A percentile compares a stretch with the other conserved stretches of the same genome.
Evolutionary conservation across 2,888 invertebrate species (phyloP).

Genomic region (Nipponacmea schrenckii): DNA sequence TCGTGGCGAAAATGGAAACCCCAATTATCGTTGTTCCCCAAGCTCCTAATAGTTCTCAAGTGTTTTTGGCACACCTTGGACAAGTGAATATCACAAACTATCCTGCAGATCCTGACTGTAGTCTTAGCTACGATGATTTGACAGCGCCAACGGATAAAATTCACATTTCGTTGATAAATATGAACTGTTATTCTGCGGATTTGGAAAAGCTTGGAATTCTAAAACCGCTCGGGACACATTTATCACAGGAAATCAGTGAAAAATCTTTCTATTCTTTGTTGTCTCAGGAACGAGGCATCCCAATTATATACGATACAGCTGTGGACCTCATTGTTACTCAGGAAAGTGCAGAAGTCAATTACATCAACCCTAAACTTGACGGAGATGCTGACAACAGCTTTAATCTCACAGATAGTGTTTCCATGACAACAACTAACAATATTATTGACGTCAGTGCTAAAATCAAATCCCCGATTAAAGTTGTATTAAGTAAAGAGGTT

Average conservation of each 20-base stretch:
- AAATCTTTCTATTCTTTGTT: slow-evolving; percentile 26
- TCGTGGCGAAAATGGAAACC: slow-evolving; percentile 86
- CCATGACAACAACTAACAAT: slow-evolving; percentile 10
- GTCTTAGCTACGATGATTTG: slow-evolving; percentile 13
- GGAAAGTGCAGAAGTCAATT: slow-evolving; percentile 37
- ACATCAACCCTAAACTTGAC: slow-evolving; percentile 53
- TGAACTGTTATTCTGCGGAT: slow-evolving; percentile 86
- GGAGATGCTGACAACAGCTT: not conserved
- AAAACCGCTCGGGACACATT: not conserved
- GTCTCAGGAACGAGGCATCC: slow-evolving; percentile 72
- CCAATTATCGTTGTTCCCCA: slow-evolving; percentile 91
- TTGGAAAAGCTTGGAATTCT: slow-evolving; percentile 66
- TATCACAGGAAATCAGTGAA: not conserved
- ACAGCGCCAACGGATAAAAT: slow-evolving; percentile 29
- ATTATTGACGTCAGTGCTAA: slow-evolving; percentile 76
- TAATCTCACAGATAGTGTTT: slow-evolving; percentile 1
- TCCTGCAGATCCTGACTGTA: slow-evolving; percentile 11
- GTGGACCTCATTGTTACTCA: slow-evolving; percentile 78
- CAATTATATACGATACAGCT: slow-evolving; percentile 89
- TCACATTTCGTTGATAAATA: slow-evolving; percentile 81
- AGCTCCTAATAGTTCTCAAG: slow-evolving; percentile 80
- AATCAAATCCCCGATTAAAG: slow-evolving; percentile 85
- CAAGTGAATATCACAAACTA: slow-evolving; percentile 75
- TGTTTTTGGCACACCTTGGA: slow-evolving; percentile 91
- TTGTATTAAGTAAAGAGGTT: slow-evolving; percentile 85